A percentile compares a stretch with the other conserved stretches of the same genome.
Evolutionary conservation across 2,888 invertebrate genomes (phyloP).

Genomic region (Ellobium chinense): DNA sequence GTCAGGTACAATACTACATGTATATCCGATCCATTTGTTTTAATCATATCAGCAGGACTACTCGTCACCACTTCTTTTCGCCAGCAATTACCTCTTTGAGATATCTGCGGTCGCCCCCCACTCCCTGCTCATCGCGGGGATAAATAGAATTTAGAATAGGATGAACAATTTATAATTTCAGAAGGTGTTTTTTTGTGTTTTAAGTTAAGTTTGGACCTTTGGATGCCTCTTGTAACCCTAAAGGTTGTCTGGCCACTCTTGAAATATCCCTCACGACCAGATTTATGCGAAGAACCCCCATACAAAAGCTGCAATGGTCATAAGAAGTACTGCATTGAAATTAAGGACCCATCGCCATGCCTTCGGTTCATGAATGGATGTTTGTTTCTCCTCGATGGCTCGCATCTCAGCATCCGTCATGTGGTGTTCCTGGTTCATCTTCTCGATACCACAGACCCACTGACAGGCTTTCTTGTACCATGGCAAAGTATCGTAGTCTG

Average conservation of each 20-base stretch:
- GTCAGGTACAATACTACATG: too few species aligned
- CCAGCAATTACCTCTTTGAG: too few species aligned
- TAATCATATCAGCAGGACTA: too few species aligned
- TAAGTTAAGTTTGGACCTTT: too few species aligned
- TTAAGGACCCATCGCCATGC: constrained; percentile 74
- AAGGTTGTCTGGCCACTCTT: too few species aligned
- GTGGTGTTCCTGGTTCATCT: constrained; percentile 59
- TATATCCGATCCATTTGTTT: too few species aligned
- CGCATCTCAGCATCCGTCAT: constrained; percentile 68
- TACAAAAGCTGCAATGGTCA: constrained; percentile 75
- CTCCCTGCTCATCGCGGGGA: too few species aligned
- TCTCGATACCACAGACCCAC: constrained; percentile 79
- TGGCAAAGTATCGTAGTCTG: constrained; percentile 59
- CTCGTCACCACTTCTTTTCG: too few species aligned
- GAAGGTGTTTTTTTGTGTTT: not conserved
- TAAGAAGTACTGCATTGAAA: constrained; percentile 75
- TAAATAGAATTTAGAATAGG: not conserved
- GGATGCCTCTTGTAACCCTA: too few species aligned
- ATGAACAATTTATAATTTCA: not conserved
- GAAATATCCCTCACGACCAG: too few species aligned
- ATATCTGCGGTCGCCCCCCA: too few species aligned
- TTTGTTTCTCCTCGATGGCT: constrained; percentile 68
- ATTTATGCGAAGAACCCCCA: constrained; percentile 76
- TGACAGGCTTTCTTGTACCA: constrained; percentile 70
- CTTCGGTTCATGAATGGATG: constrained; percentile 76